These are phyloP conservation scores for Drosophila kanekoi DNA, from an alignment of 2,888 invertebrate species.

Conservation along the genomic window DNA sequence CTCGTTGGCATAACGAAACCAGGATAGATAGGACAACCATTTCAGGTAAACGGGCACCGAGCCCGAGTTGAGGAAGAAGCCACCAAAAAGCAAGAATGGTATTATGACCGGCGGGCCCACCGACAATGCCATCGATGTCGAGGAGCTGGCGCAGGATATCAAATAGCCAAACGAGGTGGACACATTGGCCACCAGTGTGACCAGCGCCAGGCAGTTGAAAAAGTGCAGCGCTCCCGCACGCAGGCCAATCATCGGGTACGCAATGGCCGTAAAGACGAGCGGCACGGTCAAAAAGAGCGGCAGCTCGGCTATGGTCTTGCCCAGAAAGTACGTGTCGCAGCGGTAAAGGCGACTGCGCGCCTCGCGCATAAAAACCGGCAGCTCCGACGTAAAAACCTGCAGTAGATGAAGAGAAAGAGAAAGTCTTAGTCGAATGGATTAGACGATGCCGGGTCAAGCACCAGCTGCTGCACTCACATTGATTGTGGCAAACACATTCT, in stretches of 20 bases:
- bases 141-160: constrained; percentile 94
- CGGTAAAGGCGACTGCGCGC: constrained; percentile 96
- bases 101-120: constrained; percentile 96
- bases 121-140: constrained; percentile 94
- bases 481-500: constrained; percentile 97
- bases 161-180: constrained; percentile 96
- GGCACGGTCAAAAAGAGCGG: constrained; percentile 95
- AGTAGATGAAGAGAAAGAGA: background rate
- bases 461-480: constrained; percentile 88
- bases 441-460: too few relatives aligned
- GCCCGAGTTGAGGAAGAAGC: constrained; percentile 96
- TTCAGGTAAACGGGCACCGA: constrained; percentile 93
- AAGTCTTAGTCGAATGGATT: too few relatives aligned
- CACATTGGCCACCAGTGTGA: constrained; percentile 94
- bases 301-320: constrained; percentile 95
- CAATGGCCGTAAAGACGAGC: constrained; percentile 91
- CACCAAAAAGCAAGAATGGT: constrained; percentile 97
- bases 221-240: constrained; percentile 91
- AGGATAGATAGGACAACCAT: constrained; percentile 95
- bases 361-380: constrained; percentile 95
- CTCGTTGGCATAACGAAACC: constrained; percentile 97
- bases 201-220: constrained; percentile 89
- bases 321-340: constrained; percentile 95
- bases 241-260: constrained; percentile 95
- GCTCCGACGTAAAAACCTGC: constrained; percentile 95